phyloP scores from a whole-genome alignment of 2,797 vertebrate genomes.

The Dermochelys coriacea region DNA sequence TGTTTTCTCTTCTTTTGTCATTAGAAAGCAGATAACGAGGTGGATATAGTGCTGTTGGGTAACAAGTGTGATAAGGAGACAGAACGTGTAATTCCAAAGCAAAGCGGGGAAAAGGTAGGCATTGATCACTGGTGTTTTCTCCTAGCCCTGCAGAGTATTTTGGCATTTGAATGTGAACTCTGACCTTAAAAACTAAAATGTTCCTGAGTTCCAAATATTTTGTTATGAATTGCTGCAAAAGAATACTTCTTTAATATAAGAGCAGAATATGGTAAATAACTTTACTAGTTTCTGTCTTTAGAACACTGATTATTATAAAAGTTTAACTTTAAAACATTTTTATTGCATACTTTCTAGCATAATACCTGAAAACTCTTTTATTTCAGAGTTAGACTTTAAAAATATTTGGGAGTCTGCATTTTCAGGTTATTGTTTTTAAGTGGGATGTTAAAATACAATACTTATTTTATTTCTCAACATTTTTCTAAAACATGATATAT shows the following conservation, averaged over 20 bases:
- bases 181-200: conserved; percentile 24
- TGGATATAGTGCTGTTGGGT: conserved; percentile 80
- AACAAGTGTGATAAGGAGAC: conserved; percentile 83
- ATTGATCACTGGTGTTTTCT: conserved; percentile 26
- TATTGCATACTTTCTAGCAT: background rate
- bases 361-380: background rate
- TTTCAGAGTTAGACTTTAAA: background rate
- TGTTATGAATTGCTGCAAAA: background rate
- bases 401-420: background rate
- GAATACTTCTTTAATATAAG: background rate
- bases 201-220: background rate
- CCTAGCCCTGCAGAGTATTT: conserved; percentile 27
- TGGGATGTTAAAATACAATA: background rate
- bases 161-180: conserved; percentile 27
- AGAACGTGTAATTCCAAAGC: conserved; percentile 79
- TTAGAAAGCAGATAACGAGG: conserved; percentile 80
- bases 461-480: background rate
- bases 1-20: conserved; percentile 57
- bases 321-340: background rate
- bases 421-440: background rate
- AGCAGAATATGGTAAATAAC: background rate
- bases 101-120: conserved; percentile 81
- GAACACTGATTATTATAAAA: background rate
- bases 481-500: background rate
- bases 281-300: background rate